phyloP scores from a whole-genome alignment of 2,888 invertebrate species.

The Chesias legatella region DNA sequence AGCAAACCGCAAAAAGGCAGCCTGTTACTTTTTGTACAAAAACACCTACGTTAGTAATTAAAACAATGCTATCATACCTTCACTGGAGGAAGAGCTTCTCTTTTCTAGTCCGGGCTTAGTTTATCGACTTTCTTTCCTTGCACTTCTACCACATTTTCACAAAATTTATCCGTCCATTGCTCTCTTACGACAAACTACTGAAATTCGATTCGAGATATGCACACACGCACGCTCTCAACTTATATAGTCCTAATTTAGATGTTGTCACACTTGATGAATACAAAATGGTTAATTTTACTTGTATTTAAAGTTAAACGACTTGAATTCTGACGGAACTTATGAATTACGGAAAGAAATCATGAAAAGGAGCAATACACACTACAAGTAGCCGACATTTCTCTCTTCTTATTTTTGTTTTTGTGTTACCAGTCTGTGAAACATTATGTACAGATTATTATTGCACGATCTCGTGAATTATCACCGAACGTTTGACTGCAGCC shows the following conservation, averaged over 20 bases:
- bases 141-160: conserved; percentile 64
- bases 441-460: not conserved
- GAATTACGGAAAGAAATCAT: conserved; percentile 45
- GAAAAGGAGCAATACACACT: conserved; percentile 59
- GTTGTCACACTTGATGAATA: no score
- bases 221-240: conserved; percentile 42
- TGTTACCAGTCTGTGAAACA: not conserved
- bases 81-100: conserved; percentile 32
- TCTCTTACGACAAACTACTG: conserved; percentile 69
- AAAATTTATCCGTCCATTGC: conserved; percentile 51
- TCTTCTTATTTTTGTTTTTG: conserved; percentile 21
- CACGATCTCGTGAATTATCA: no score
- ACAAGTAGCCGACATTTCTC: conserved; percentile 66
- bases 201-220: conserved; percentile 48
- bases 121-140: conserved; percentile 33
- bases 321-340: conserved; percentile 14
- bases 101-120: conserved; percentile 35
- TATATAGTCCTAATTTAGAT: not conserved
- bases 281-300: no score
- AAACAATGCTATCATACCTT: conserved; percentile 45
- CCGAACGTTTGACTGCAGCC: no score
- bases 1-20: conserved; percentile 65
- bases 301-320: not conserved
- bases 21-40: conserved; percentile 52
- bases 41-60: conserved; percentile 19